A percentile compares a stretch with the other conserved stretches of the same genome.
These are phyloP conservation scores for Tetramorium parvispinum DNA, from an alignment of 1,140 invertebrate species.

Conservation along the genomic window DNA sequence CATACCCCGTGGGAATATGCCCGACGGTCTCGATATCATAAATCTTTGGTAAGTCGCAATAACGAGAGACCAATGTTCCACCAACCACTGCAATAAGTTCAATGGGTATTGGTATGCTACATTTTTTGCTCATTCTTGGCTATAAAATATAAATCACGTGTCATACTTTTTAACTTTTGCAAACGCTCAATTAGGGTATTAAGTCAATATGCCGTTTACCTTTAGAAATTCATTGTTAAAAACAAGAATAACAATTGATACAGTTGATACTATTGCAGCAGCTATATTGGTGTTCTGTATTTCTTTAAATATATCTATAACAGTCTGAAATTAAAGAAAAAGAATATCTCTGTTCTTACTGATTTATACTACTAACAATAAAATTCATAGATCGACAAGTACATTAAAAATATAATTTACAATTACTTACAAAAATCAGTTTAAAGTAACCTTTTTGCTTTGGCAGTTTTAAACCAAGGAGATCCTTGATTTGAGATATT, in stretches of 20 bases:
- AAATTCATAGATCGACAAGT: background rate
- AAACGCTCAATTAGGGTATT: conserved; percentile 31
- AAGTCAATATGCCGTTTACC: conserved; percentile 83
- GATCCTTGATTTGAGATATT: conserved; percentile 95
- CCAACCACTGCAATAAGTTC: conserved; percentile 94
- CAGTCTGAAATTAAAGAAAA: conserved; percentile 87
- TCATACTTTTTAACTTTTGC: conserved; percentile 20
- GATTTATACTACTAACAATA: background rate
- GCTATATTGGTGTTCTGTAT: conserved; percentile 88
- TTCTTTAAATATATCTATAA: conserved; percentile 88
- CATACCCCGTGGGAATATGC: conserved; percentile 92
- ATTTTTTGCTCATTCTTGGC: conserved; percentile 91
- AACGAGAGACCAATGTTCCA: conserved; percentile 91
- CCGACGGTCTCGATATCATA: conserved; percentile 90
- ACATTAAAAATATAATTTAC: background rate
- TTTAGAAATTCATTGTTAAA: conserved; percentile 93
- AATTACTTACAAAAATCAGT: conserved; percentile 88
- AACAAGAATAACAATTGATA: conserved; percentile 90
- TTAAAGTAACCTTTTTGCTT: conserved; percentile 91
- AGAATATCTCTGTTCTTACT: background rate
- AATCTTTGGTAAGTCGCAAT: conserved; percentile 85
- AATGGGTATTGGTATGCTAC: conserved; percentile 93
- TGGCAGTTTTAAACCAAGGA: conserved; percentile 91
- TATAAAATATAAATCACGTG: conserved; percentile 79
- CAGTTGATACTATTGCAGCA: conserved; percentile 89